A percentile compares a stretch with the other conserved stretches of the same genome.
Evolutionary conservation across 2,797 vertebrate genomes (phyloP).

Genomic region (Garrulus glandarius): DNA sequence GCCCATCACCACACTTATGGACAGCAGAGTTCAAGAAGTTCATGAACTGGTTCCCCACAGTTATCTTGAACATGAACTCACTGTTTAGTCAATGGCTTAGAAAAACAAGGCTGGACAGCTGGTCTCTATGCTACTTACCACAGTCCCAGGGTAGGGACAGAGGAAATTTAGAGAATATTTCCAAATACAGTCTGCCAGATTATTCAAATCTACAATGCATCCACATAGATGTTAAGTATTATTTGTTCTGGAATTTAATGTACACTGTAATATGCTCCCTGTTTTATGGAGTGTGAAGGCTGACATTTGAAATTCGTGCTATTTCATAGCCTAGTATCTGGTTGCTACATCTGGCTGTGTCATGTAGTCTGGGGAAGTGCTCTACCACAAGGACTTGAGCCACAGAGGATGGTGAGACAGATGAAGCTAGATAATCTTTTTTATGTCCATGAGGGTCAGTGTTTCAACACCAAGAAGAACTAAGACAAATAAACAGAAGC

Average conservation of each 20-base stretch:
- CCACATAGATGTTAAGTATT: not conserved
- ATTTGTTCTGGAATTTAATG: not conserved
- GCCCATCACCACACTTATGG: slow-evolving; percentile 5
- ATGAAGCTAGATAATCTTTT: slow-evolving; percentile 50
- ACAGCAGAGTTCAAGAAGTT: slow-evolving; percentile 76
- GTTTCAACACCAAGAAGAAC: slow-evolving; percentile 69
- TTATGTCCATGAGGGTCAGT: slow-evolving; percentile 46
- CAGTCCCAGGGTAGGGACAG: slow-evolving; percentile 73
- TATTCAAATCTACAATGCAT: slow-evolving; percentile 1
- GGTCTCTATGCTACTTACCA: slow-evolving; percentile 73
- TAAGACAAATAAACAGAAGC: slow-evolving; percentile 78
- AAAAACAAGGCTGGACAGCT: slow-evolving; percentile 75
- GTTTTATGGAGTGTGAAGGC: slow-evolving; percentile 35
- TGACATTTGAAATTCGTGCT: slow-evolving; percentile 28
- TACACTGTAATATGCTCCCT: slow-evolving; percentile 10
- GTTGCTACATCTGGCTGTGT: slow-evolving; percentile 57
- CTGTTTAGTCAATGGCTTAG: slow-evolving; percentile 80
- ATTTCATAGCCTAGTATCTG: slow-evolving; percentile 17
- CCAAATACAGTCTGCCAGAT: slow-evolving; percentile 33
- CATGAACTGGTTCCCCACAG: slow-evolving; percentile 77
- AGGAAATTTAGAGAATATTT: slow-evolving; percentile 63
- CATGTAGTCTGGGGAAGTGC: slow-evolving; percentile 58
- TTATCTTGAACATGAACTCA: slow-evolving; percentile 75
- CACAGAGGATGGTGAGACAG: slow-evolving; percentile 55
- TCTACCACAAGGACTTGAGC: slow-evolving; percentile 62